Base-by-base conservation (phyloP, 2,888 invertebrate genomes). In the Luperina testacea region DNA sequence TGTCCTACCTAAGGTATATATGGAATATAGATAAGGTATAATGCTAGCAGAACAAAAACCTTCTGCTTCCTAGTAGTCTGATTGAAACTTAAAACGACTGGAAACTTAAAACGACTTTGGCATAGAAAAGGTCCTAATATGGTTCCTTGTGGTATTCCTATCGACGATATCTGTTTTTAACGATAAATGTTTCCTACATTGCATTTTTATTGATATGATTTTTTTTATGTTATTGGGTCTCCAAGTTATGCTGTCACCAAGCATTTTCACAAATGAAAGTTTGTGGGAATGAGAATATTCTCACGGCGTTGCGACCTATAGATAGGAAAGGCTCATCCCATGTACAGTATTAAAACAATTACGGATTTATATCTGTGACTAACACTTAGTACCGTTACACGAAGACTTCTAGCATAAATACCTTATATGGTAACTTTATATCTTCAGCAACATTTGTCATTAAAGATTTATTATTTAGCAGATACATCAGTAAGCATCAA, bases 381-480 rank as follows among this genome's bases (percentile, higher is more conserved):
- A 27, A 65, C 9, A 59, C 42, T 32, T 20, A 38, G 20, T 45
- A 64, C 59, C 76, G 7, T 59, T 77, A 77, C 77, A 38, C n/a
- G 45, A 45, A 78, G 17, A 71, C 24, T 57, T 61, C 20, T 48
- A 38, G 15, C 57, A 57, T 57, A 57, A 83, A 81, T 72, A 24
- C 71, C 75, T 7, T 68, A n/a, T 59, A 69, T 1, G 63, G 63
- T 59, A 67, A 61, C 61, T 71, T 48, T 80, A 71, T 80, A 73
- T 24, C 81, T 84, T 69, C 48, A 63, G 42, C 7, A 48, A 48
- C 79, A 83, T 72, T 68, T 69, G 68, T 63, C 51, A 69, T 79
- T 84, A 82, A 81, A 69, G 17, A 64, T 72, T 79, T 81, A 76
- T 64, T 85, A 65, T 85, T 85, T 75, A 75, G 59, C 51, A 64